Percentiles rank a stretch among this genome's conserved stretches.
Conservation (phyloP, 1,140 invertebrate species). For the Drosophila tsacasi region DNA sequence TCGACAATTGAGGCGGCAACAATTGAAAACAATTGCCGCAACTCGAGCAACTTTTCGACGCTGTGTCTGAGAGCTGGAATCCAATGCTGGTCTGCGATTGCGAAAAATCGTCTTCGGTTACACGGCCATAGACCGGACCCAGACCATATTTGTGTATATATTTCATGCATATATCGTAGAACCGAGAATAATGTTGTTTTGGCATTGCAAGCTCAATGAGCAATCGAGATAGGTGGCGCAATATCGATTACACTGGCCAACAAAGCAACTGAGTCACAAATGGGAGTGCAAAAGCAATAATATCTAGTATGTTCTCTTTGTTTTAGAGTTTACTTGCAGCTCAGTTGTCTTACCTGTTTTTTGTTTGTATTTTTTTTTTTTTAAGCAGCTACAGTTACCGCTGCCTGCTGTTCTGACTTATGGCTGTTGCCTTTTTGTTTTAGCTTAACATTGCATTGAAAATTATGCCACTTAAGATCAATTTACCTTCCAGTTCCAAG, state of each 20-base stretch:
- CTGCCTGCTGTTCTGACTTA: conserved; percentile 7
- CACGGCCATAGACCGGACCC: conserved; percentile 22
- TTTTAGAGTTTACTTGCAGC: not conserved
- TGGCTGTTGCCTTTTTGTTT: conserved; percentile 1
- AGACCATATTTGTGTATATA: conserved; percentile 20
- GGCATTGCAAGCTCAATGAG: conserved; percentile 30
- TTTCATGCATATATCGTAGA: not conserved
- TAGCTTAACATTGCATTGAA: conserved; percentile 17
- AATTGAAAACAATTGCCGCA: conserved; percentile 8
- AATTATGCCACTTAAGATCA: conserved; percentile 47
- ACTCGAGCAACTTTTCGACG: conserved; percentile 16
- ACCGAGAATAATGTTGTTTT: conserved; percentile 37
- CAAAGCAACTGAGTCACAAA: conserved; percentile 11
- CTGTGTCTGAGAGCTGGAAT: no score
- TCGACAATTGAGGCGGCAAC: conserved; percentile 4
- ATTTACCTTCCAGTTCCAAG: conserved; percentile 25
- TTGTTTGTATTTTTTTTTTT: not conserved
- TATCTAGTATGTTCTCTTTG: not conserved
- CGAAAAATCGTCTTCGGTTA: conserved; percentile 38
- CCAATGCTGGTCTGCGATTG: conserved; percentile 23
- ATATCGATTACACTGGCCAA: conserved; percentile 32
- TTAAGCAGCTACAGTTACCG: not conserved
- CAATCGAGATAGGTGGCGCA: conserved; percentile 12
- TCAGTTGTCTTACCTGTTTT: conserved; percentile 1
- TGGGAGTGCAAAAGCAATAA: not conserved